Percentiles rank a stretch among this genome's conserved stretches.
Evolutionary conservation across 2,113 vertebrate genomes (phyloP).

Genomic region (Ctenodactylus gundi): DNA sequence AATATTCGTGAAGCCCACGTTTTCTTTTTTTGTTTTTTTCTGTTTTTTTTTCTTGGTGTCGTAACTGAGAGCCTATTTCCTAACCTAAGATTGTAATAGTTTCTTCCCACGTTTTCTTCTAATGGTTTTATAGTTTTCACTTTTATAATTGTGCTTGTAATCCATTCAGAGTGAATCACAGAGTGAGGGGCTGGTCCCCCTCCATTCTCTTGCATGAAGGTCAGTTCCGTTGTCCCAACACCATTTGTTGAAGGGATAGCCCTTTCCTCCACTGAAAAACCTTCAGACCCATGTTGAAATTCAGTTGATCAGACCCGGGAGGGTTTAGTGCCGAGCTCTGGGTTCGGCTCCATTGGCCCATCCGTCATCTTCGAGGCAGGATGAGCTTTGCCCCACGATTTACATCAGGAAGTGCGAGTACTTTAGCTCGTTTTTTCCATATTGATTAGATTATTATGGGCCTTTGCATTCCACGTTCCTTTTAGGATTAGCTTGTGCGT

Average conservation of each 20-base stretch:
- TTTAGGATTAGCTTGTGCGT: not conserved
- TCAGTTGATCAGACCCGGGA: not conserved
- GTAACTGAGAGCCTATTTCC: not conserved
- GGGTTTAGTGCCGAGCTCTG: not conserved
- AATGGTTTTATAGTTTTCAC: not conserved
- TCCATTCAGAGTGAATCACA: not conserved
- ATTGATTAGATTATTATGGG: not conserved
- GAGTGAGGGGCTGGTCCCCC: not conserved
- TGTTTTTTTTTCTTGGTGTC: not conserved
- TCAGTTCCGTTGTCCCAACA: no score
- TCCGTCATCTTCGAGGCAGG: rapidly evolving
- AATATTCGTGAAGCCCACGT: not conserved
- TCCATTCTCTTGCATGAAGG: rapidly evolving
- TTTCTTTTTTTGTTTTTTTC: not conserved
- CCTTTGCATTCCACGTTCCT: not conserved
- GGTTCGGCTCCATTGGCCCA: rapidly evolving
- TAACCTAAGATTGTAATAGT: not conserved
- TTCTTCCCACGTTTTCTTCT: not conserved
- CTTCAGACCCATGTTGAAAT: not conserved
- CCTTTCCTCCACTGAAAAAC: not conserved
- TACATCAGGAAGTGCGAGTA: not conserved
- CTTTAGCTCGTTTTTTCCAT: not conserved
- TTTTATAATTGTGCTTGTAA: not conserved
- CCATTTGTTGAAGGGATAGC: not conserved
- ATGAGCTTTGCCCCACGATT: not conserved